Evolutionary conservation across 2,797 vertebrate species (phyloP).

Genomic region (Thalassophryne amazonica): DNA sequence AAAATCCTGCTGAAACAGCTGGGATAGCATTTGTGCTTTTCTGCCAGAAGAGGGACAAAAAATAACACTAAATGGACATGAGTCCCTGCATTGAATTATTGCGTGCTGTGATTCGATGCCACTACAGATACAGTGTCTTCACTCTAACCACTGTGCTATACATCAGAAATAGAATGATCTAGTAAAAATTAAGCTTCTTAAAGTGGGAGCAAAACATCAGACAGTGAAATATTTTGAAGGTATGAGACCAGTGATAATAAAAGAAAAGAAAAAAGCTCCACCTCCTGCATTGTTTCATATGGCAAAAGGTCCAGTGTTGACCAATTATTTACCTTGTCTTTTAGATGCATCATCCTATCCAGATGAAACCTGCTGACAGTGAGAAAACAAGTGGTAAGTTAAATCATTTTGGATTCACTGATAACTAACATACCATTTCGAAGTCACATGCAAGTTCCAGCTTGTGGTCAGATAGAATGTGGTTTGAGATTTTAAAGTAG

Average conservation of each 20-base stretch:
- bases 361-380: conserved; percentile 82
- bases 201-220: conserved; percentile 19
- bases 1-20: no score
- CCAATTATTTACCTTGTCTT: background rate
- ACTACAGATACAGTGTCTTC: no score
- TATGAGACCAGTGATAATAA: conserved; percentile 7
- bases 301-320: conserved; percentile 1
- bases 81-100: no score
- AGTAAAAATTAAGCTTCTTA: no score
- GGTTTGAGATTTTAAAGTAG: conserved; percentile 1
- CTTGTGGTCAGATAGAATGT: conserved; percentile 1
- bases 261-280: background rate
- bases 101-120: no score
- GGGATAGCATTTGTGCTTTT: no score
- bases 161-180: no score
- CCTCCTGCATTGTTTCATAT: conserved; percentile 6
- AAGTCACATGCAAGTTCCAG: no score
- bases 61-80: no score
- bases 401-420: conserved; percentile 11
- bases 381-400: conserved; percentile 80
- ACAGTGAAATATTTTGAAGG: conserved; percentile 12
- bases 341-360: conserved; percentile 82
- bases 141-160: no score
- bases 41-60: no score
- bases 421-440: no score